Conservation (phyloP, 1,140 invertebrate species). For the Babylonia areolata region DNA sequence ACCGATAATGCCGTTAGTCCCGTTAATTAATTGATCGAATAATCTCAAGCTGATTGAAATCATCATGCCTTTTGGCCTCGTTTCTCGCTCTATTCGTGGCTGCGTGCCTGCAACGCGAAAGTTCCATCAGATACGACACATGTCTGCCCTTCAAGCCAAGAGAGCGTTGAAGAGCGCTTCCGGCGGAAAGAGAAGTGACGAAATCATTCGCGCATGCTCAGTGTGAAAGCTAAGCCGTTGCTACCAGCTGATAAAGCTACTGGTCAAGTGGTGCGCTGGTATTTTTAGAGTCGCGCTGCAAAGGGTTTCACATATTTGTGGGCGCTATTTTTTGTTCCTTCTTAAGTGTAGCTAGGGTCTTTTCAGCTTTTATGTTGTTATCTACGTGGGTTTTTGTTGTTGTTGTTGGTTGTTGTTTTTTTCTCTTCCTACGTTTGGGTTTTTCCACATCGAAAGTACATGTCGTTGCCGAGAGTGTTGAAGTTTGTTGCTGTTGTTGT, state of each 20-base stretch:
- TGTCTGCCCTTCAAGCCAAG: background rate
- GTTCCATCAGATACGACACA: background rate
- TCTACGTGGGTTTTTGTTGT: too few relatives aligned
- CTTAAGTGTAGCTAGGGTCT: too few relatives aligned
- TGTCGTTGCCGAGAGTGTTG: too few relatives aligned
- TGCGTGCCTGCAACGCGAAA: background rate
- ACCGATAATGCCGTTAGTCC: too few relatives aligned
- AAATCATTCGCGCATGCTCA: constrained; percentile 7
- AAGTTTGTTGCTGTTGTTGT: too few relatives aligned
- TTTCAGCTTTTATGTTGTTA: too few relatives aligned
- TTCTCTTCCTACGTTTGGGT: too few relatives aligned
- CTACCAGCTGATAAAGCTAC: background rate
- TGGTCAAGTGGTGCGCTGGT: background rate
- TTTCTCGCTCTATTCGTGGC: background rate
- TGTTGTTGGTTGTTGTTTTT: too few relatives aligned
- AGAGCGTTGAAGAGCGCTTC: background rate
- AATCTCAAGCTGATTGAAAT: too few relatives aligned
- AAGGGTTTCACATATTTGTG: background rate
- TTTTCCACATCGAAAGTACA: too few relatives aligned
- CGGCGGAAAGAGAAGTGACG: background rate
- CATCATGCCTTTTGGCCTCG: too few relatives aligned
- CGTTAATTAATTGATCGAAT: too few relatives aligned
- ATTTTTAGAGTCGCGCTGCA: background rate
- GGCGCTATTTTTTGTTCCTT: background rate
- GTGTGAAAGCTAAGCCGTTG: background rate